Evolutionary conservation across 2,797 vertebrate genomes (phyloP).

Genomic region (Syndactyla subalaris): DNA sequence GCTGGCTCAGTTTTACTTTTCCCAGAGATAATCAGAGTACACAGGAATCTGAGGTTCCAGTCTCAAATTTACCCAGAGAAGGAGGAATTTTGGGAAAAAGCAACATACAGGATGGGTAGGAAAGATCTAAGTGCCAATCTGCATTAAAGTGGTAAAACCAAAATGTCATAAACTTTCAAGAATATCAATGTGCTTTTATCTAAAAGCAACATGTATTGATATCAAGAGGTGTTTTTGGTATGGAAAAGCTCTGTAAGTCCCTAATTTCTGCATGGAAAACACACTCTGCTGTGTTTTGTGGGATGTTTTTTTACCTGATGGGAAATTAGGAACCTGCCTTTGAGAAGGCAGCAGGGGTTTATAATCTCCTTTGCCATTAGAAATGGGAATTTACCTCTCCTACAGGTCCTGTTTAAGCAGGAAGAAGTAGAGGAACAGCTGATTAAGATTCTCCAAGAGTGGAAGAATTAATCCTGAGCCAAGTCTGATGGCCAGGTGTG

Average conservation of each 20-base stretch:
- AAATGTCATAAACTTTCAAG: background rate
- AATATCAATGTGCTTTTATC: background rate
- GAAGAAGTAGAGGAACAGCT: background rate
- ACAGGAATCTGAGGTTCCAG: conserved; percentile 35
- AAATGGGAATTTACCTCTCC: background rate
- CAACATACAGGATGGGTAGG: background rate
- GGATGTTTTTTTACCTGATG: background rate
- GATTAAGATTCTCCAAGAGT: background rate
- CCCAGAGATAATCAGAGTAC: conserved; percentile 65
- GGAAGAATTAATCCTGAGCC: background rate
- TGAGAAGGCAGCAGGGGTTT: background rate
- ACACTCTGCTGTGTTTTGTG: fast-evolving
- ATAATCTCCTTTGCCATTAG: background rate
- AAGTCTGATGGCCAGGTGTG: background rate
- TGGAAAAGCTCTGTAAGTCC: background rate
- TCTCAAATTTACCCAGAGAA: conserved; percentile 59
- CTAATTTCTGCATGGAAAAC: background rate
- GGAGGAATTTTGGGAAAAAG: conserved; percentile 42
- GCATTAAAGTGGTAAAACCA: background rate
- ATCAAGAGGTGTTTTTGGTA: background rate
- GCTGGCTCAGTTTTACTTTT: conserved; percentile 72
- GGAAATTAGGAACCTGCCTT: background rate
- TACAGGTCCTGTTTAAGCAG: background rate
- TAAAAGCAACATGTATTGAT: background rate
- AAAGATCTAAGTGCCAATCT: background rate